Conservation (phyloP, 2,888 invertebrate genomes). For the Drepanosiphum platanoidis region DNA sequence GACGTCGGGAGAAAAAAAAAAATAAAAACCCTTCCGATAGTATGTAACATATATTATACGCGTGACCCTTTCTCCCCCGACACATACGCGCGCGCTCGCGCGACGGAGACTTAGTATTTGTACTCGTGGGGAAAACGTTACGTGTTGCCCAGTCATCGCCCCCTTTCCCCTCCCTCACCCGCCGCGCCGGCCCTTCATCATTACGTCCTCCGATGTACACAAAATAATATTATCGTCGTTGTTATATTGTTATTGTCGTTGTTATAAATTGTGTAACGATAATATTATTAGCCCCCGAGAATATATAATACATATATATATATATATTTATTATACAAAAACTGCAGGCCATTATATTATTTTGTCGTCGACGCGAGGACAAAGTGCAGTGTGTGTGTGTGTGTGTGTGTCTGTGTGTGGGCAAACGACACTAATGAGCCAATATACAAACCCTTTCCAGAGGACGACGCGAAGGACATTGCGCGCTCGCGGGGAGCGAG, state of each 20-base stretch:
- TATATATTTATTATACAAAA: not conserved
- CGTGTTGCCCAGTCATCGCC: conserved; percentile 45
- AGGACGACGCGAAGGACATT: not conserved
- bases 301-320: not conserved
- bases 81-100: not conserved
- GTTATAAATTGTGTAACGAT: conserved; percentile 59
- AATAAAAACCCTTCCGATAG: conserved; percentile 55
- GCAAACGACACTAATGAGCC: conserved; percentile 53
- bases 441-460: conserved; percentile 40
- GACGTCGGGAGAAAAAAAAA: conserved; percentile 22
- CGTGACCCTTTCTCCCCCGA: conserved; percentile 41
- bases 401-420: not conserved
- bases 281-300: conserved; percentile 51
- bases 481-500: not conserved
- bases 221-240: conserved; percentile 46
- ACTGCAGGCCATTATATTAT: conserved; percentile 41
- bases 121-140: not conserved
- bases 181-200: conserved; percentile 1
- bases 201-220: conserved; percentile 27
- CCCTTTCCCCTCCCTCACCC: not conserved
- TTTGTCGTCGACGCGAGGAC: conserved; percentile 19
- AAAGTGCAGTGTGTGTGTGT: not conserved
- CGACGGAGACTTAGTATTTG: not conserved
- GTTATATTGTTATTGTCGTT: conserved; percentile 15
- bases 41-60: not conserved